phyloP scores from a whole-genome alignment of 2,888 invertebrate species.

The Synanthedon myopaeformis region DNA sequence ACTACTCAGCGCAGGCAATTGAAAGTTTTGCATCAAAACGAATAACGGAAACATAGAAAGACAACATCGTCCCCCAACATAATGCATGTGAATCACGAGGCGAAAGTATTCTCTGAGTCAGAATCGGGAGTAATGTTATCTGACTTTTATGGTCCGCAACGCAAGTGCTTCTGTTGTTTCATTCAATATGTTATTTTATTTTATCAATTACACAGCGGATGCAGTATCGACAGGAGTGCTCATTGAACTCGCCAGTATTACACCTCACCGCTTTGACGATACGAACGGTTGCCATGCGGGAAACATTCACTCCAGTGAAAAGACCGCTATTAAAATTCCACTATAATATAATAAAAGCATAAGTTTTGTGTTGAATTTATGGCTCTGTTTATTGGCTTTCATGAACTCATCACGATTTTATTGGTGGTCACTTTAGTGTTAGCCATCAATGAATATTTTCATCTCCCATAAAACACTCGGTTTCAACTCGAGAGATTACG shows the following conservation, averaged over 20 bases:
- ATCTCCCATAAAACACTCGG: slow-evolving; percentile 6
- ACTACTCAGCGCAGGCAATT: slow-evolving; percentile 37
- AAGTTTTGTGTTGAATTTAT: slow-evolving; percentile 17
- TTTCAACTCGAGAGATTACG: slow-evolving; percentile 4
- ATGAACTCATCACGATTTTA: slow-evolving; percentile 24
- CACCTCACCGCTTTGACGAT: slow-evolving; percentile 6
- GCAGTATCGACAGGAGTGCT: slow-evolving; percentile 31
- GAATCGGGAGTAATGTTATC: slow-evolving; percentile 45
- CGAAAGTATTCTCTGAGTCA: slow-evolving; percentile 34
- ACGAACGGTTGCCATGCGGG: slow-evolving; percentile 5
- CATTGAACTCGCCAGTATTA: slow-evolving; percentile 18
- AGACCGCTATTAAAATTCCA: slow-evolving; percentile 6
- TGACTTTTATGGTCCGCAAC: slow-evolving; percentile 38
- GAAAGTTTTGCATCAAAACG: slow-evolving; percentile 43
- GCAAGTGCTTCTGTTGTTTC: slow-evolving; percentile 25
- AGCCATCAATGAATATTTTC: slow-evolving; percentile 22
- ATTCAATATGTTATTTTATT: slow-evolving; percentile 25
- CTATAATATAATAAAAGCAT: slow-evolving; percentile 4
- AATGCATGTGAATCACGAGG: slow-evolving; percentile 47
- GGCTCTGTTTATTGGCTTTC: slow-evolving; percentile 21
- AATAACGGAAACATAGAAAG: slow-evolving; percentile 35
- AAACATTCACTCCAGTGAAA: slow-evolving; percentile 8
- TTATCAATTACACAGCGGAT: slow-evolving; percentile 50
- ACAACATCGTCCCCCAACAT: slow-evolving; percentile 32
- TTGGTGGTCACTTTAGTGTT: slow-evolving; percentile 9